Percentiles rank a stretch among this genome's conserved stretches.
Evolutionary conservation across 2,797 vertebrate species (phyloP).

Genomic region (Silurus aristotelis): DNA sequence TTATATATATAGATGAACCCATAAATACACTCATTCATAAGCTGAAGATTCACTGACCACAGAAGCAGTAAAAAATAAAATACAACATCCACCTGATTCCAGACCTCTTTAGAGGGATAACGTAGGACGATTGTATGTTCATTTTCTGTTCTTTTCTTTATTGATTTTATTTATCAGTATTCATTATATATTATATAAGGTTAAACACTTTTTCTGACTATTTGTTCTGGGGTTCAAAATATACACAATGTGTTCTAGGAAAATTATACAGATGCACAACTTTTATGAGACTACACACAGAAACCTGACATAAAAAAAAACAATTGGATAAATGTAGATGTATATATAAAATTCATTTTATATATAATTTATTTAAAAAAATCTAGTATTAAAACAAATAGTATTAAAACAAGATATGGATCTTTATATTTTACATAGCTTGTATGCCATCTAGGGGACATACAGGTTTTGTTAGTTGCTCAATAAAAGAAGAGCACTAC

Average conservation of each 20-base stretch:
- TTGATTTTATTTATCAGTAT: not conserved
- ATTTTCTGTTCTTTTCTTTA: too few species aligned
- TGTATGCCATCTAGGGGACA: conserved; percentile 38
- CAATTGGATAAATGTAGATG: not conserved
- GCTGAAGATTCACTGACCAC: conserved; percentile 67
- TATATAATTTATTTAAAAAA: not conserved
- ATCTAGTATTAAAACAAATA: not conserved
- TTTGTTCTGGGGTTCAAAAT: not conserved
- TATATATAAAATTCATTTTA: too few species aligned
- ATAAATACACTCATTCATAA: not conserved
- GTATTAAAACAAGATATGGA: too few species aligned
- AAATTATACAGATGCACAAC: not conserved
- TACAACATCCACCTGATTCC: too few species aligned
- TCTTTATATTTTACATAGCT: not conserved
- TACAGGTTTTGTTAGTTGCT: too few species aligned
- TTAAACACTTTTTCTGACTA: not conserved
- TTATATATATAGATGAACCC: not conserved
- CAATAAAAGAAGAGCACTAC: not conserved
- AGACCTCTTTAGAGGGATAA: too few species aligned
- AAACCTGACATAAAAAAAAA: not conserved
- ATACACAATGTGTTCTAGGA: not conserved
- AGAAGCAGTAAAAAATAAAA: conserved; percentile 82
- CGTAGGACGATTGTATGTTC: too few species aligned
- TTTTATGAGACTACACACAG: not conserved
- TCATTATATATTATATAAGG: not conserved